A percentile compares a stretch with the other conserved stretches of the same genome.
phyloP scores from a whole-genome alignment of 2,888 invertebrate genomes.

The Cenopis cana region DNA sequence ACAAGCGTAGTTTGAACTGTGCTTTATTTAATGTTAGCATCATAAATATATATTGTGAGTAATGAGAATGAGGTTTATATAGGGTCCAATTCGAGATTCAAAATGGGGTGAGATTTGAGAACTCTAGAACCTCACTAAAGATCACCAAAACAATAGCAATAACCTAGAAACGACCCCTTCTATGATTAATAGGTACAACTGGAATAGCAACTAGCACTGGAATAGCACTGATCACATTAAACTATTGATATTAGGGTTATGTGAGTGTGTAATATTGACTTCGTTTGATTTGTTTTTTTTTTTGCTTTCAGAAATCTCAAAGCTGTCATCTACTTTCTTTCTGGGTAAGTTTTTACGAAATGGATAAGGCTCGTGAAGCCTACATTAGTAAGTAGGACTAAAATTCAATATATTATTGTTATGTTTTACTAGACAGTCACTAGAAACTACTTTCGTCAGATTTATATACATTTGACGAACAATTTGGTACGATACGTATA shows the following conservation, averaged over 20 bases:
- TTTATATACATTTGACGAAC: too few relatives aligned
- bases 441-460: too few relatives aligned
- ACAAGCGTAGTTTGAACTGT: not conserved
- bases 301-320: constrained; percentile 72
- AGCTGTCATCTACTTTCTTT: constrained; percentile 67
- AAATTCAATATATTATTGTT: too few relatives aligned
- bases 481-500: too few relatives aligned
- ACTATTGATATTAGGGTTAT: not conserved
- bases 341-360: constrained; percentile 63
- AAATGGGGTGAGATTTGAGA: too few relatives aligned
- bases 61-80: too few relatives aligned
- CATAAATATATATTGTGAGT: not conserved
- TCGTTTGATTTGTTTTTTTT: constrained; percentile 44
- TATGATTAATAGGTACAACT: not conserved
- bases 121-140: too few relatives aligned
- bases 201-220: not conserved
- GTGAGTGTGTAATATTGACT: not conserved
- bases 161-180: not conserved
- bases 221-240: too few relatives aligned
- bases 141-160: not conserved
- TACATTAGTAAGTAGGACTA: too few relatives aligned
- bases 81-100: too few relatives aligned
- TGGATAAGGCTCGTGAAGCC: not conserved
- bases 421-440: too few relatives aligned
- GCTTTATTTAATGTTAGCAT: not conserved